phyloP scores from a whole-genome alignment of 2,888 invertebrate genomes.

The Stegana nigrithorax region DNA sequence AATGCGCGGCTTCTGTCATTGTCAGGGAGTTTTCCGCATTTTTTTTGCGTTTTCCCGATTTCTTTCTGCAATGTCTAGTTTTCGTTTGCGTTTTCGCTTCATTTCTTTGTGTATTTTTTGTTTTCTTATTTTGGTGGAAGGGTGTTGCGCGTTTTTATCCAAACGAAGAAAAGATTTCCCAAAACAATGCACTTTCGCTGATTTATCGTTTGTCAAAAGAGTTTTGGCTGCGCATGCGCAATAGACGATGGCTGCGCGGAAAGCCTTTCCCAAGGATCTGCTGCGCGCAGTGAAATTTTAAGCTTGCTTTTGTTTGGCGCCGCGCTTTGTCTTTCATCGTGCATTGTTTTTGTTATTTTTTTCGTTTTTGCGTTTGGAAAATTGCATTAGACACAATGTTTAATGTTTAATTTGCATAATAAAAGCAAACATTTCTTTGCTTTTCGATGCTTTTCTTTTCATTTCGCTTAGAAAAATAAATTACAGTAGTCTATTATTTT shows the following conservation, averaged over 20 bases:
- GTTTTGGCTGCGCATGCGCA: conserved; percentile 2
- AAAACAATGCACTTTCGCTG: background rate
- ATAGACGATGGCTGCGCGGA: background rate
- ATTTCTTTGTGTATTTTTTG: background rate
- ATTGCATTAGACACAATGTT: too few relatives aligned
- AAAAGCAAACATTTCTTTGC: background rate
- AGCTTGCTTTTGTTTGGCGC: conserved; percentile 2
- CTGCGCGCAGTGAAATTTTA: background rate
- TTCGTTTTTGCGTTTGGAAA: too few relatives aligned
- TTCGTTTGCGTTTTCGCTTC: background rate
- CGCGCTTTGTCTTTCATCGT: too few relatives aligned
- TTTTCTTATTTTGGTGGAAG: background rate
- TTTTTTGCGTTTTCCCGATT: too few relatives aligned
- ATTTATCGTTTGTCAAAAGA: conserved; percentile 6
- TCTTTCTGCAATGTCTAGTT: background rate
- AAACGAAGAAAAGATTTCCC: background rate
- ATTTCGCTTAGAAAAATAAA: background rate
- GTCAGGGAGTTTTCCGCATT: too few relatives aligned
- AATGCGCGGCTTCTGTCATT: too few relatives aligned
- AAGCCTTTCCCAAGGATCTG: conserved; percentile 2
- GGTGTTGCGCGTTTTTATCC: background rate
- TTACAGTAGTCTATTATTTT: conserved; percentile 2
- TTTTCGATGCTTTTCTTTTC: too few relatives aligned
- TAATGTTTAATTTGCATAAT: conserved; percentile 14
- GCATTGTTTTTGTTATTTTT: too few relatives aligned